Conservation (phyloP, 2,797 vertebrate genomes). For the Notolepis coatsorum region DNA sequence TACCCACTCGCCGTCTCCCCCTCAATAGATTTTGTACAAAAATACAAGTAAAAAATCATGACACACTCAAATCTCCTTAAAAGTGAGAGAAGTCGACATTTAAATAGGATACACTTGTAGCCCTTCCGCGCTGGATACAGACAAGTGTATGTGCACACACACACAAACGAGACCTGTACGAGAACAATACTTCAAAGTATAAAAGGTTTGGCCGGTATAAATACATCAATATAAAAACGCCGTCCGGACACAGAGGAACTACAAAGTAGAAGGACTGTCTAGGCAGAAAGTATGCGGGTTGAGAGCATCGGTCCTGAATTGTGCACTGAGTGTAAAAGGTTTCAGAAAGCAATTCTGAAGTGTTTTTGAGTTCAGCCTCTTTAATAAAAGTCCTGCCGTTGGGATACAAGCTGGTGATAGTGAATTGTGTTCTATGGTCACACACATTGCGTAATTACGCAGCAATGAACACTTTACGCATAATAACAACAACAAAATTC, state of each 20-base stretch:
- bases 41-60: slow-evolving; percentile 99
- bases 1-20: slow-evolving; percentile 88
- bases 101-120: slow-evolving; percentile 99
- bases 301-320: slow-evolving; percentile 98
- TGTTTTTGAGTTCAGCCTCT: slow-evolving; percentile 86
- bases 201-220: slow-evolving; percentile 98
- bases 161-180: slow-evolving; percentile 88
- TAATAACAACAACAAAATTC: slow-evolving; percentile 63
- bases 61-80: slow-evolving; percentile 96
- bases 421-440: slow-evolving; percentile 84
- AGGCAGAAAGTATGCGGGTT: slow-evolving; percentile 86
- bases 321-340: slow-evolving; percentile 88
- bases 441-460: slow-evolving; percentile 87
- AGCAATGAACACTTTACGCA: slow-evolving; percentile 84
- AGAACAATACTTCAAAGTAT: slow-evolving; percentile 85
- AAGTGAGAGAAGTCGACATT: slow-evolving; percentile 98
- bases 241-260: slow-evolving; percentile 91
- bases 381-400: slow-evolving; percentile 95
- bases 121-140: slow-evolving; percentile 99
- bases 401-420: slow-evolving; percentile 98
- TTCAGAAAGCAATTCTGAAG: slow-evolving; percentile 84
- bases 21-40: slow-evolving; percentile 99
- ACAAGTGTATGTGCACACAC: slow-evolving; percentile 88
- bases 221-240: slow-evolving; percentile 98
- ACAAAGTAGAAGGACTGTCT: slow-evolving; percentile 83